Percentiles rank a stretch among this genome's conserved stretches.
Evolutionary conservation across 2,888 invertebrate genomes (phyloP).

Genomic region (Pyrrhia umbra): DNA sequence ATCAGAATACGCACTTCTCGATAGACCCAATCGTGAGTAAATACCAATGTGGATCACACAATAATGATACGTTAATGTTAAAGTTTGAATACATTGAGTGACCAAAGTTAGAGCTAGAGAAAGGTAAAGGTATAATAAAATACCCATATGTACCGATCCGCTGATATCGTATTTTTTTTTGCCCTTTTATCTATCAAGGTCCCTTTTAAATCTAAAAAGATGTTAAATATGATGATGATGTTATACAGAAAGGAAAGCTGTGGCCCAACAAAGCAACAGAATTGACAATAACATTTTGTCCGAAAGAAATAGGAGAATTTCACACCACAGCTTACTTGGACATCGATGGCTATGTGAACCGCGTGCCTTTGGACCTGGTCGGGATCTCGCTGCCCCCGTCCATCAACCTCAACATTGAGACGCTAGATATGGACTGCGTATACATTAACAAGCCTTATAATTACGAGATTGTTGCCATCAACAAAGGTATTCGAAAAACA

Average conservation of each 20-base stretch:
- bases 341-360: constrained; percentile 88
- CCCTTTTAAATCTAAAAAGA: too few species aligned
- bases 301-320: constrained; percentile 87
- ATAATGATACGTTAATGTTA: too few species aligned
- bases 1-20: constrained; percentile 85
- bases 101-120: too few species aligned
- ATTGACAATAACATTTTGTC: constrained; percentile 89
- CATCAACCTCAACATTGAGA: constrained; percentile 89
- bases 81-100: too few species aligned
- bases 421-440: constrained; percentile 89
- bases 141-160: too few species aligned
- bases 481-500: constrained; percentile 83
- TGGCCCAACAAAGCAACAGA: constrained; percentile 90
- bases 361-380: constrained; percentile 86
- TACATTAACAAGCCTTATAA: constrained; percentile 90
- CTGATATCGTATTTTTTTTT: too few species aligned
- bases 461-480: constrained; percentile 91
- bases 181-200: too few species aligned
- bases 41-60: too few species aligned
- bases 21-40: constrained; percentile 89
- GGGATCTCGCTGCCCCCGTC: constrained; percentile 91
- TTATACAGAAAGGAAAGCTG: constrained; percentile 88
- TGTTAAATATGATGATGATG: not conserved
- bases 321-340: constrained; percentile 89
- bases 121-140: too few species aligned